Base-by-base conservation (phyloP, 2,113 vertebrate genomes). In the Heliornis fulica region DNA sequence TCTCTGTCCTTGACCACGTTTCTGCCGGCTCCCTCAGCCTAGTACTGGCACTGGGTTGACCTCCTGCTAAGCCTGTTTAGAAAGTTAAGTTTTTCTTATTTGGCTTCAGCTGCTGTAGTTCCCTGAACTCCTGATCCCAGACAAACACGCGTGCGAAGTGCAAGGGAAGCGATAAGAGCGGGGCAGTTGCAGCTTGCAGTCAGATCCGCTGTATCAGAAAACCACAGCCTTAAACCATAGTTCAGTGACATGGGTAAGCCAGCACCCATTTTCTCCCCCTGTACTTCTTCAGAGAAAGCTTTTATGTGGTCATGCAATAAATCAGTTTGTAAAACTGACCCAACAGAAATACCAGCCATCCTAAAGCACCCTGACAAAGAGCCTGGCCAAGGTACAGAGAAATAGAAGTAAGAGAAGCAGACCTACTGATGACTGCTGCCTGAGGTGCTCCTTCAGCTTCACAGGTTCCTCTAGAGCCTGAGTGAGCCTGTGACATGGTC, bases 21-120 rank as follows among this genome's bases (percentile, higher is more conserved):
- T 82, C 77, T 21, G 15, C 17, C 1, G 2, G 38, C 40, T 85
- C 36, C 31, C n/a, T 79, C 57, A 45, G 17, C 23, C 29, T 74
- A 36, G 32, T 11, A n/a, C 17, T 66, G 75, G 51, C 54, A 66
- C 34, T 21, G 9, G 54, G 57, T 34, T 88, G 76, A 48, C 53
- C 70, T 79, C 84, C 43, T 4, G 53, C 43, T 57, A 28, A 88
- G 78, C 25, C 32, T 65, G 53, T 90, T 97, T 43, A 87, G 43
- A 93, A 87, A 82, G 82, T 83, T 82, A 79, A 21, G 2, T 75
- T 87, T 95, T 85, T 93, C 84, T 93, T 89, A 43, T 43, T 79
- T 85, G 78, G 28, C 50, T 90, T 88, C 85, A 88, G 66, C 71
- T 80, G 69, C 75, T 85, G 82, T 60, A 76, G 48, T 57, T 85